Evolutionary conservation across 2,797 vertebrate species (phyloP), one percentile per base, ranked within the genome.

Genomic region (Sebastes diaconus): DNA sequence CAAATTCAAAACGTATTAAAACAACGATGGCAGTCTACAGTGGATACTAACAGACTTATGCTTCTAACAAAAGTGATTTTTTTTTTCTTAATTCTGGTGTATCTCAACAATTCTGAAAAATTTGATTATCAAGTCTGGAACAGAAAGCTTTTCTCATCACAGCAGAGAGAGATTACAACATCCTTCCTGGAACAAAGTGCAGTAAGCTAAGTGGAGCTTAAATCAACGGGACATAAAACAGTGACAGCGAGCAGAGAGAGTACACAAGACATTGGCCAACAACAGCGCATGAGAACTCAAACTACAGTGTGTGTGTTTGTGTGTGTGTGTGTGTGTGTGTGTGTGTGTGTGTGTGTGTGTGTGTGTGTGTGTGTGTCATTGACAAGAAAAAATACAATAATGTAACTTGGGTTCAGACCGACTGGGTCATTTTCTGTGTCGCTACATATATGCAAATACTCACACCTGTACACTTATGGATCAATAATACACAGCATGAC

Each of bases 141-240:
- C 4, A 25, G 39, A 64, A 80, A 73, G 16, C n/a, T 68, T 58
- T 76, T 80, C 69, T 78, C 80, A 68, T 77, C 59, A 66, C 22
- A 14, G 29, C 42, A 42, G 13, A 72, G 73, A 54, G 75, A 54
- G 20, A 54, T 75, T 85, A 25, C 57, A 39, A 64, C 80, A 82
- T 84, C 71, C 27, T 78, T 79, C 76, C 83, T 63, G 80, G 76
- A 84, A 80, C 52, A 13, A 29, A 64, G 55, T 20, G 46, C 46
- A 50, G 46, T 1, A 3, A 25, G 18, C 42, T 16, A 29, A 69
- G 73, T 20, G 67, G 42, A 58, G 60, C 39, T 69, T 42, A 75
- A 78, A 79, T 67, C 72, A 61, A 0, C 2, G 63, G 24, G 74
- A 86, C 65, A 75, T n/a, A 16, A 81, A 75, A 34, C 78, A 80